Base-by-base conservation (phyloP, 2,113 vertebrate genomes). In the Phycodurus eques region DNA sequence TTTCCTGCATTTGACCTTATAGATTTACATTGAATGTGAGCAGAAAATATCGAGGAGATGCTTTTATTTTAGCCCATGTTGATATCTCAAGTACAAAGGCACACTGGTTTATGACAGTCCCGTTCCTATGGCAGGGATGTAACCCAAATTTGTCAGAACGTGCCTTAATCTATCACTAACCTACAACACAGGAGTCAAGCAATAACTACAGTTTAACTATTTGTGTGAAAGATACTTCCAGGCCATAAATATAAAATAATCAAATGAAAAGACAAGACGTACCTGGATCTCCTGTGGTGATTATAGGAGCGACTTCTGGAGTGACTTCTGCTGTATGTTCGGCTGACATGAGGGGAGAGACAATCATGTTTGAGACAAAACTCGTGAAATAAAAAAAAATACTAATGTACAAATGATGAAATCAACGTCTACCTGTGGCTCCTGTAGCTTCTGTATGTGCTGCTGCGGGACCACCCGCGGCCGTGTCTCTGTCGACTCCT, bases 281-380 rank as follows among this genome's bases (percentile, higher is more conserved):
- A 98, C 98, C 97, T 96, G 86, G 96, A 97, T 64, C 95, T 94
- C 68, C 93, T 93, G 57, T 78, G 94, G 62, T 87, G 93, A 68
- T 88, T 87, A 0, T 94, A 94, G 0, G 96, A 96, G 59, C 87
- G 93, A 84, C 96, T 96, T 88, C 96, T 93, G 81, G 98, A 98
- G 39, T 92, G 92, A 85, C 98, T 98, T 84, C 94, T 92, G 64
- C 95, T 98, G n/a, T 95, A 96, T 0, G 93, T 93, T 78, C 93
- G 94, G 75, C 93, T 93, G 84, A 33, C 11, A 39, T 1, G 17
- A 44, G 39, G 17, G 59, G 17, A 67, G 20, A 61, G 1, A 0
- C 14, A 31, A 15, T 13, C 9, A 53, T 2, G 39, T 73, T 33
- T 9, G 31, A 15, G 9, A 12, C 4, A 31, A 59, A 11, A 5